Base-by-base conservation (phyloP, 2,888 invertebrate species). In the Nemoura dubitans region DNA sequence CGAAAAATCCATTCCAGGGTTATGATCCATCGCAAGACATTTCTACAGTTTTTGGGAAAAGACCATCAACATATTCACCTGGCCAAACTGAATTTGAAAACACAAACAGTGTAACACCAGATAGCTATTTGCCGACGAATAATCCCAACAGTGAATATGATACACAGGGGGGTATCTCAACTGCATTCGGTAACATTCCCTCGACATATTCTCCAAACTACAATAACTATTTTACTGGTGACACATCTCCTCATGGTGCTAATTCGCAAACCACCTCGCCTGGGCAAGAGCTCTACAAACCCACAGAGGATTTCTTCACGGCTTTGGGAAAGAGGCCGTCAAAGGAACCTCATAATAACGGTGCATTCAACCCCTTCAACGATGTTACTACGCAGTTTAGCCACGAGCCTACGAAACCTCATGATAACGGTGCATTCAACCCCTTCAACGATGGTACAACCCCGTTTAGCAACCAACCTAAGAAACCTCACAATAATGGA, bases 21-120 rank as follows among this genome's bases (percentile, higher is more conserved):
- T 59, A 59, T 59, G 59, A 59, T 59, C 10, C 59, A 21, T 59
- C 59, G 59, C 59, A 21, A 59, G 59, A 59, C 14, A 59, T 59
- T 59, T 59, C 59, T 14, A 59, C 59, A 16, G 59, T 59, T 16
- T 59, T 59, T 59, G 59, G 59, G 2, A 59, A 59, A 7, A 1
- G 59, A 7, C 59, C 59, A 14, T 59, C 59, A 16, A 81, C 81
- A 81, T 81, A 21, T 81, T 29, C 78, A 14, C 78, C 81, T 21
- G n/a, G 81, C 28, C 7, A 81, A 7, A 7, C 25, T 21, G 59
- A 14, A 59, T 59, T 59, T 21, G 59, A 59, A 16, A 59, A 21
- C 21, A 21, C 59, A 59, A 59, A 59, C 59, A 21, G 59, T 1
- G 59, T 59, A 59, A 59, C 59, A 21, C 14, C 59, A 59, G 59